phyloP scores from a whole-genome alignment of 2,888 invertebrate species.

The Agapetus fuscipes region DNA sequence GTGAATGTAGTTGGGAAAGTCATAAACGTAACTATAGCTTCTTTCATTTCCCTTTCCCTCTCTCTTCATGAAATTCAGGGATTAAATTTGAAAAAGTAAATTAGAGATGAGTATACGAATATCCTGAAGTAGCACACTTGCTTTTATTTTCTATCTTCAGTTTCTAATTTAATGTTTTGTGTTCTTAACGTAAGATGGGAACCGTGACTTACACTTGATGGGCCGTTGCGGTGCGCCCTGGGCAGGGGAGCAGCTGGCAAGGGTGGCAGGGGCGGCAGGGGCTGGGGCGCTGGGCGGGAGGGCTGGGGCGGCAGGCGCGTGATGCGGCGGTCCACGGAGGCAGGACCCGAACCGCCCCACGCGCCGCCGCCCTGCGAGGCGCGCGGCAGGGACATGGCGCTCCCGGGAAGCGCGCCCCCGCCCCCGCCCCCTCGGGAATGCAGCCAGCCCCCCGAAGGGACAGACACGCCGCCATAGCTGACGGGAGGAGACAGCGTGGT shows the following conservation, averaged over 20 bases:
- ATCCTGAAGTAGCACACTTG: too few relatives aligned
- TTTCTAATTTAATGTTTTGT: too few relatives aligned
- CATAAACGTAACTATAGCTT: too few relatives aligned
- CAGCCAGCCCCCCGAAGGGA: conserved; percentile 1
- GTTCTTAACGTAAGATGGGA: too few relatives aligned
- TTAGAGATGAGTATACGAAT: too few relatives aligned
- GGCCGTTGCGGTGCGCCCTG: conserved; percentile 30
- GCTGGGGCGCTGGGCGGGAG: conserved; percentile 19
- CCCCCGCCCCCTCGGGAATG: conserved; percentile 22
- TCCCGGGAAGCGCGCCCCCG: conserved; percentile 21
- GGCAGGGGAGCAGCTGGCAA: conserved; percentile 28
- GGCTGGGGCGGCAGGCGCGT: conserved; percentile 27
- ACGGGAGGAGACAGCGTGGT: conserved; percentile 13
- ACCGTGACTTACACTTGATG: conserved; percentile 40
- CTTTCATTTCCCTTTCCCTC: too few relatives aligned
- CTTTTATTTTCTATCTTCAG: too few relatives aligned
- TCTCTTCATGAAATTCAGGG: too few relatives aligned
- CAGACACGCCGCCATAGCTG: conserved; percentile 22
- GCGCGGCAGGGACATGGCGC: conserved; percentile 31
- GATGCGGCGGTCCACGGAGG: conserved; percentile 42
- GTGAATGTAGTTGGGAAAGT: too few relatives aligned
- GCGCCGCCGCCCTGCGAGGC: conserved; percentile 42
- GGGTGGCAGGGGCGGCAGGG: not conserved
- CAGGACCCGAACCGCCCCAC: conserved; percentile 38
- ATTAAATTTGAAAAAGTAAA: too few relatives aligned